Conservation (phyloP, 2,113 vertebrate genomes). For the Haliaeetus leucogaster region DNA sequence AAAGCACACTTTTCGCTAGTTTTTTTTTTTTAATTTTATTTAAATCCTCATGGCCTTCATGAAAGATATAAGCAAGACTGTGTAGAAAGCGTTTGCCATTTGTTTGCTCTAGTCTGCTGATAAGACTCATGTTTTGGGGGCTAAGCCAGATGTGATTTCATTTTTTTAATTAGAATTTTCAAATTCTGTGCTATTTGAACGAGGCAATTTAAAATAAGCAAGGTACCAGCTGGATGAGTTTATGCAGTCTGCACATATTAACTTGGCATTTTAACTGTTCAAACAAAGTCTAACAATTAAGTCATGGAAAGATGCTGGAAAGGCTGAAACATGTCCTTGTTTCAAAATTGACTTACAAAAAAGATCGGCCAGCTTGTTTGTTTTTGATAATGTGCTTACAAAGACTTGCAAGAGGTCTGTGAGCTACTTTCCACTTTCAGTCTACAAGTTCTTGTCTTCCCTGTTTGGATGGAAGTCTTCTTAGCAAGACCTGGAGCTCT, state of each 20-base stretch:
- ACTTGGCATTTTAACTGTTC: background rate
- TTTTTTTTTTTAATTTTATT: background rate
- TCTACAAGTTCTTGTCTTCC: background rate
- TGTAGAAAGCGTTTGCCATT: background rate
- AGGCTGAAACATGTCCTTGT: background rate
- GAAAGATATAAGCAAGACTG: background rate
- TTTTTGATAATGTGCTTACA: background rate
- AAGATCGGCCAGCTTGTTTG: background rate
- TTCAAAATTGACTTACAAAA: background rate
- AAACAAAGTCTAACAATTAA: conserved; percentile 22
- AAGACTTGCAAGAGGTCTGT: background rate
- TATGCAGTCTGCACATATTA: background rate
- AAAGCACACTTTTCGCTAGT: background rate
- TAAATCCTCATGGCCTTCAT: background rate
- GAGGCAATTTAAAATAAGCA: background rate
- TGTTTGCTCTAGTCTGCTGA: background rate
- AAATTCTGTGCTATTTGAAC: background rate
- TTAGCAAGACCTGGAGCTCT: background rate
- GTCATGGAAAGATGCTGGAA: background rate
- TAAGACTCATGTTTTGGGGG: background rate
- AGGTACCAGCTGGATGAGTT: background rate
- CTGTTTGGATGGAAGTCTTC: background rate
- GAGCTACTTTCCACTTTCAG: background rate
- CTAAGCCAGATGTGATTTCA: background rate
- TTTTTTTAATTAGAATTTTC: background rate